phyloP scores from a whole-genome alignment of 2,888 invertebrate genomes.

The Anorthoa munda region DNA sequence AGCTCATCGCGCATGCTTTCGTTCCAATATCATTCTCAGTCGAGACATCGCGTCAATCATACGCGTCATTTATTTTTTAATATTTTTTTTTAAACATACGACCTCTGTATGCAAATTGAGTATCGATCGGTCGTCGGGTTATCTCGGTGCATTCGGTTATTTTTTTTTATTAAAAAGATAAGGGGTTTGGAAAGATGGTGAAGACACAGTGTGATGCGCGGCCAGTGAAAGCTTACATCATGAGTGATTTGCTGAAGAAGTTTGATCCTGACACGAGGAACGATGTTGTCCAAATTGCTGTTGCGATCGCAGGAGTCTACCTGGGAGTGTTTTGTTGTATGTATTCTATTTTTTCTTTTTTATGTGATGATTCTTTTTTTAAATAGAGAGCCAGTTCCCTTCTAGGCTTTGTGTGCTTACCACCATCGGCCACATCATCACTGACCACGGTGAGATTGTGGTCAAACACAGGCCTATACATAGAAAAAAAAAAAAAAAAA shows the following conservation, averaged over 20 bases:
- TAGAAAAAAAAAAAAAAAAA: too few relatives aligned
- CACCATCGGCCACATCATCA: too few relatives aligned
- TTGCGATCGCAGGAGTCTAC: slow-evolving; percentile 84
- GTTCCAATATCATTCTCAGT: slow-evolving; percentile 69
- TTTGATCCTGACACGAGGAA: slow-evolving; percentile 83
- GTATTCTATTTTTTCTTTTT: slow-evolving; percentile 68
- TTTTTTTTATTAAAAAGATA: slow-evolving; percentile 71
- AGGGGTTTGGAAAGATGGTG: slow-evolving; percentile 78
- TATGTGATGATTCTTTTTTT: not conserved
- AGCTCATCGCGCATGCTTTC: slow-evolving; percentile 66
- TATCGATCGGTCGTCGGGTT: slow-evolving; percentile 82
- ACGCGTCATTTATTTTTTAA: slow-evolving; percentile 68
- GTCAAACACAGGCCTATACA: too few relatives aligned
- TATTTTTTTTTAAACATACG: slow-evolving; percentile 72
- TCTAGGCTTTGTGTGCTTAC: too few relatives aligned
- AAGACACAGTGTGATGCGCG: slow-evolving; percentile 84
- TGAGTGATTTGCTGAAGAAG: slow-evolving; percentile 88
- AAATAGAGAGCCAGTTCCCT: too few relatives aligned
- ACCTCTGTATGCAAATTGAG: slow-evolving; percentile 75
- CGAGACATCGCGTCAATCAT: slow-evolving; percentile 71
- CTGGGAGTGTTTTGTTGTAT: slow-evolving; percentile 85
- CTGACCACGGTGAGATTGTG: too few relatives aligned
- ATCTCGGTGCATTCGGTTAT: slow-evolving; percentile 83
- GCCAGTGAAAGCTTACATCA: slow-evolving; percentile 86
- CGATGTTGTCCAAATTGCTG: slow-evolving; percentile 82